Conservation (phyloP, 2,888 invertebrate species). For the Ectemnius continuus region DNA sequence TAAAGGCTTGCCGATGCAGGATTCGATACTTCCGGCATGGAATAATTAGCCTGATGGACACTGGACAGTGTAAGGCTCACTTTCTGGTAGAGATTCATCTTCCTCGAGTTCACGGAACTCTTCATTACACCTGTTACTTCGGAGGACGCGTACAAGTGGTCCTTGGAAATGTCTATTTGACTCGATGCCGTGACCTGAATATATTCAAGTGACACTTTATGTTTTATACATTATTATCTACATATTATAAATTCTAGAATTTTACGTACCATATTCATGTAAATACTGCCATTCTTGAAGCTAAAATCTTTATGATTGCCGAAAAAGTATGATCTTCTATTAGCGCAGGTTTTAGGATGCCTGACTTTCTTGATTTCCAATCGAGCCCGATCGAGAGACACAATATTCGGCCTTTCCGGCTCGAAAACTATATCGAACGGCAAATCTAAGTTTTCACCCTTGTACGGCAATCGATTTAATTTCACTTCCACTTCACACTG, state of each 20-base stretch:
- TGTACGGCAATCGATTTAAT: conserved; percentile 20
- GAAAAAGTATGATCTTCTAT: conserved; percentile 46
- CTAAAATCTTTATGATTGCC: conserved; percentile 38
- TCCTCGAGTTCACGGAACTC: conserved; percentile 8
- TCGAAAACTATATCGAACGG: conserved; percentile 31
- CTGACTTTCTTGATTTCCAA: conserved; percentile 39
- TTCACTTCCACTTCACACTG: conserved; percentile 47
- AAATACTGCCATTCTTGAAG: background rate
- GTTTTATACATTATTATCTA: background rate
- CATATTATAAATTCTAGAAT: background rate
- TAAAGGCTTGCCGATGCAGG: conserved; percentile 51
- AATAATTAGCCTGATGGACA: conserved; percentile 22
- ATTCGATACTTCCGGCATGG: conserved; percentile 38
- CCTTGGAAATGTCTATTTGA: conserved; percentile 33
- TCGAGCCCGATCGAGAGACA: background rate
- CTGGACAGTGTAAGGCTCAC: conserved; percentile 45
- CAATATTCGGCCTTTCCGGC: background rate
- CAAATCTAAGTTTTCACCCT: background rate
- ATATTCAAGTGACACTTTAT: background rate
- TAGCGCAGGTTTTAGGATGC: conserved; percentile 37
- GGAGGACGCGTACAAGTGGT: conserved; percentile 39
- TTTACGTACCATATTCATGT: conserved; percentile 46
- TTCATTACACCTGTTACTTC: conserved; percentile 41
- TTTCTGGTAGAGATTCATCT: conserved; percentile 36
- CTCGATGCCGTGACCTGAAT: conserved; percentile 44